Evolutionary conservation across 2,888 invertebrate genomes (phyloP), one percentile per base, ranked within the genome.

Genomic region (Philaethria dido): DNA sequence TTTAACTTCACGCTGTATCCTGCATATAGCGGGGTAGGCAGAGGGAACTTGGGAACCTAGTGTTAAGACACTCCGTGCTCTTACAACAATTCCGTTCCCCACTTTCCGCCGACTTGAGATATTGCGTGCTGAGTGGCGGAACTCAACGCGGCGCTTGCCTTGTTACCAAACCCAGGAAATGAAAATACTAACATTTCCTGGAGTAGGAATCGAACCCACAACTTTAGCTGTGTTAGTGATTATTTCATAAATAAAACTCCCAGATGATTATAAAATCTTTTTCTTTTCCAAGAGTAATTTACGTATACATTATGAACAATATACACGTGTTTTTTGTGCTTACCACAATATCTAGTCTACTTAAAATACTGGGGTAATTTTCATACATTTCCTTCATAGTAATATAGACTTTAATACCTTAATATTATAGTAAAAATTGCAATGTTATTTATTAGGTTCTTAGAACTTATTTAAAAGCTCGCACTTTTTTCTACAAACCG

Each of bases 261-360:
- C 39, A 55, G 4, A 20, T 22, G 25, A 62, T 63, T 55, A 22
- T 39, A 5, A 3, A 39, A 42, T n/a, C 11, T 55, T 39, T 39
- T 39, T 33, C 18, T 36, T 39, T 13, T 55, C 14, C n/a, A 39
- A 39, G 1, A 57, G 14, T 57, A 57, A 39, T 42, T 42, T 22
- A 42, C 39, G 55, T 57, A 22, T 57, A 57, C 55, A 57, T 57
- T 57, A 57, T 39, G 20, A 55, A 69, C 65, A 67, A 67, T 64
- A 65, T 62, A 13, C 69, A 70, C 69, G 69, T 70, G 69, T 25
- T 50, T 54, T 62, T 70, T 55, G 55, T 67, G 42, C 18, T 57
- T 50, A 65, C 68, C 68, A 68, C 70, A 68, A 55, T 44, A 54
- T 48, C 14, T 57, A 39, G n/a, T 52, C 29, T 44, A 33, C 45